Evolutionary conservation across 1,140 invertebrate species (phyloP).

Genomic region (Drosophila littoralis): DNA sequence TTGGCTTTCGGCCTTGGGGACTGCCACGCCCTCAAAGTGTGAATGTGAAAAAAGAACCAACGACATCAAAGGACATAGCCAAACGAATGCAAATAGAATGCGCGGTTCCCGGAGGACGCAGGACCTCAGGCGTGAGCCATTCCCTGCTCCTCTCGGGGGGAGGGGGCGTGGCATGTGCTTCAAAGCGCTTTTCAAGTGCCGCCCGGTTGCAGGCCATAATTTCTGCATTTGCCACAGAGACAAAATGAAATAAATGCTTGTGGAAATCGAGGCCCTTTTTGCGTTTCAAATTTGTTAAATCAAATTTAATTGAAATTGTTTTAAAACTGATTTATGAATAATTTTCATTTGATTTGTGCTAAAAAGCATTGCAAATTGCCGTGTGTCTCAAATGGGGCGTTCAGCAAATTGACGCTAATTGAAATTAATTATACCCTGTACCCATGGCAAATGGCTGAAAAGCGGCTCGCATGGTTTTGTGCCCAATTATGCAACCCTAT

Average conservation of each 20-base stretch:
- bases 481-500: too few species aligned
- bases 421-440: slow-evolving; percentile 66
- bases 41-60: slow-evolving; percentile 8
- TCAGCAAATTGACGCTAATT: slow-evolving; percentile 74
- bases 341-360: slow-evolving; percentile 10
- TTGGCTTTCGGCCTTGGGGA: slow-evolving; percentile 17
- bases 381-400: slow-evolving; percentile 28
- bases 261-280: neutral
- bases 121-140: neutral
- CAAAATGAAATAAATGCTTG: too few species aligned
- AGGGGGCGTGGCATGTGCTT: slow-evolving; percentile 53
- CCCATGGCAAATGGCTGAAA: neutral
- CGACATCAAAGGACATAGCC: slow-evolving; percentile 10
- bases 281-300: neutral
- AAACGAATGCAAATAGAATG: slow-evolving; percentile 46
- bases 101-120: slow-evolving; percentile 29
- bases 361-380: slow-evolving; percentile 11
- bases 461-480: neutral
- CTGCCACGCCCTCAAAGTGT: slow-evolving; percentile 9
- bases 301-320: slow-evolving; percentile 28
- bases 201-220: slow-evolving; percentile 40
- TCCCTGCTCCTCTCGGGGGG: neutral
- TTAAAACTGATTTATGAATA: slow-evolving; percentile 19
- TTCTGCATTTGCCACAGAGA: slow-evolving; percentile 30
- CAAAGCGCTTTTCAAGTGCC: slow-evolving; percentile 56